These are phyloP conservation scores for Takifugu flavidus DNA, from an alignment of 2,113 vertebrate species.

Conservation along the genomic window DNA sequence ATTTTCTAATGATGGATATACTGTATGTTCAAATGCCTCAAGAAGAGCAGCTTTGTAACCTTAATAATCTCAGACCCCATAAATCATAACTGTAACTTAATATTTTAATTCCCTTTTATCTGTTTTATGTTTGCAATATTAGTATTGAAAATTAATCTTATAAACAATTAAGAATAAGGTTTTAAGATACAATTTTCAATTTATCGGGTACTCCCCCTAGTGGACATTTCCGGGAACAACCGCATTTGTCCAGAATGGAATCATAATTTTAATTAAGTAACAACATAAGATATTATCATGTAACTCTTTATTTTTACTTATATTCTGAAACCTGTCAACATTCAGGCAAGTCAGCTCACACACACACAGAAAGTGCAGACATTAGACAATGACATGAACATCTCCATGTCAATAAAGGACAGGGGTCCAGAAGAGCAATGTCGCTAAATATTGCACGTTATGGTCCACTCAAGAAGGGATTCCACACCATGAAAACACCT, in stretches of 20 bases:
- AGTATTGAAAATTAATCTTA: too few relatives aligned
- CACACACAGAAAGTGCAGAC: slow-evolving; percentile 57
- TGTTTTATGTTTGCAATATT: too few relatives aligned
- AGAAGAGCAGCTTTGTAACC: too few relatives aligned
- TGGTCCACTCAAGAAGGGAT: slow-evolving; percentile 6
- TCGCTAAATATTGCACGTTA: slow-evolving; percentile 63
- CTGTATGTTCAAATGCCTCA: too few relatives aligned
- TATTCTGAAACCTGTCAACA: slow-evolving; percentile 34
- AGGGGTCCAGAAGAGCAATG: slow-evolving; percentile 60
- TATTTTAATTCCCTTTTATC: too few relatives aligned
- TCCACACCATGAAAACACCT: slow-evolving; percentile 2
- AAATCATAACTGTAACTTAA: too few relatives aligned
- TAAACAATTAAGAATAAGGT: too few relatives aligned
- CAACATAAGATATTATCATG: not conserved
- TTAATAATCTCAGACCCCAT: too few relatives aligned
- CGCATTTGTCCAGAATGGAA: not conserved
- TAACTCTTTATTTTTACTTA: slow-evolving; percentile 48
- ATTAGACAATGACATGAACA: slow-evolving; percentile 49
- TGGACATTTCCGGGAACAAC: not conserved
- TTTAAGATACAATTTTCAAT: too few relatives aligned
- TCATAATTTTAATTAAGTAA: too few relatives aligned
- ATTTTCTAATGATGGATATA: too few relatives aligned
- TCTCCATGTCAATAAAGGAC: slow-evolving; percentile 46
- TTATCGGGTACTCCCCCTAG: too few relatives aligned
- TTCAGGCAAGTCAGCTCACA: slow-evolving; percentile 15